Percentiles rank a stretch among this genome's conserved stretches.
phyloP scores from a whole-genome alignment of 1,140 invertebrate genomes.

The Meloidogyne exigua region DNA sequence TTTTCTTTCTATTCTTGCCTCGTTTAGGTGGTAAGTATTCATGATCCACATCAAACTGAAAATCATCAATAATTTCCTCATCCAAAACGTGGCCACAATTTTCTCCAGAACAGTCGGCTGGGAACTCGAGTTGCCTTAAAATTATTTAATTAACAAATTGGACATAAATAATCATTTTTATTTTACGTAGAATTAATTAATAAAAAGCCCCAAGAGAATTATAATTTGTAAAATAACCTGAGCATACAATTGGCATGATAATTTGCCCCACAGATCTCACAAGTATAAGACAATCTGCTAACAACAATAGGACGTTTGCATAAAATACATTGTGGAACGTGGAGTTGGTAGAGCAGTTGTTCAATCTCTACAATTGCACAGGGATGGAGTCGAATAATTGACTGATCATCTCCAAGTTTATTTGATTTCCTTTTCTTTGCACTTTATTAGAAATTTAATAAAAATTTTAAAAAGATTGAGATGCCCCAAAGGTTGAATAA shows the following conservation, averaged over 20 bases:
- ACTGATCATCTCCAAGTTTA: neutral
- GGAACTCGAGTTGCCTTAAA: slow-evolving; percentile 17
- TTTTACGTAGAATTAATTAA: no score
- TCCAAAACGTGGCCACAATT: slow-evolving; percentile 11
- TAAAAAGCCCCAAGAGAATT: no score
- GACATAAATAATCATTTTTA: no score
- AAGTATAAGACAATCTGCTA: slow-evolving; percentile 21
- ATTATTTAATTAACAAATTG: neutral
- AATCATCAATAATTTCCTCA: slow-evolving; percentile 17
- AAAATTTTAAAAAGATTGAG: neutral
- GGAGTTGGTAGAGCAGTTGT: neutral
- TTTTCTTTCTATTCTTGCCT: neutral
- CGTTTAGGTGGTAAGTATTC: slow-evolving; percentile 14
- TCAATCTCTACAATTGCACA: slow-evolving; percentile 25
- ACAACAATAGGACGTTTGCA: slow-evolving; percentile 27
- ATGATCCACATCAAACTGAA: slow-evolving; percentile 20
- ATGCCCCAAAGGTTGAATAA: no score
- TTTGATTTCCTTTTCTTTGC: slow-evolving; percentile 5
- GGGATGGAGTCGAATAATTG: slow-evolving; percentile 24
- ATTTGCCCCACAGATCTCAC: slow-evolving; percentile 3
- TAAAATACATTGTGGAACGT: slow-evolving; percentile 17
- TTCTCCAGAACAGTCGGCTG: slow-evolving; percentile 1
- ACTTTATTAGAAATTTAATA: neutral
- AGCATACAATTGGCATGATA: slow-evolving; percentile 28
- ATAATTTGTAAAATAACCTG: neutral